Evolutionary conservation across 2,113 vertebrate genomes (phyloP).

Genomic region (Camarhynchus parvulus): DNA sequence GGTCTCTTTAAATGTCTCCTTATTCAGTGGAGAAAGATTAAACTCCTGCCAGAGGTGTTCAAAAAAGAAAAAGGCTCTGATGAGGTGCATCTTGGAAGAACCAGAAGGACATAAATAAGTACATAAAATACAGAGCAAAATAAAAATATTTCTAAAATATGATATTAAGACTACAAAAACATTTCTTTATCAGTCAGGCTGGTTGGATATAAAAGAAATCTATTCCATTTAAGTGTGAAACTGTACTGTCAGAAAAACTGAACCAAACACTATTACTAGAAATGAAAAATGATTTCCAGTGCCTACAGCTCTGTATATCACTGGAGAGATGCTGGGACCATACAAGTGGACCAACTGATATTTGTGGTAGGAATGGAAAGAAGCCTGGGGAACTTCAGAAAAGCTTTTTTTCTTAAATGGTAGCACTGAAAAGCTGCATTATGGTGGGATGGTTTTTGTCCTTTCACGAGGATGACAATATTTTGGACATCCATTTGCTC

Average conservation of each 20-base stretch:
- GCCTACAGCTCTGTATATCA: not conserved
- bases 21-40: not conserved
- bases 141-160: not conserved
- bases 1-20: not conserved
- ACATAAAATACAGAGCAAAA: not conserved
- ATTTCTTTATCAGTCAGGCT: not conserved
- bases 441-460: not conserved
- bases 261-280: not conserved
- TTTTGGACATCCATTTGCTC: not conserved
- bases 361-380: not conserved
- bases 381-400: not conserved
- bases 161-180: not conserved
- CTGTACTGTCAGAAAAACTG: not conserved
- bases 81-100: not conserved
- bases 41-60: not conserved
- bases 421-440: not conserved
- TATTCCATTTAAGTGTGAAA: not conserved
- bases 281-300: not conserved
- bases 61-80: not conserved
- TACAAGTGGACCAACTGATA: not conserved
- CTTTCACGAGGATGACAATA: not conserved
- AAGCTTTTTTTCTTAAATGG: not conserved
- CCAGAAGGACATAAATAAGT: not conserved
- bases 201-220: not conserved
- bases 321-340: not conserved